phyloP scores from a whole-genome alignment of 2,888 invertebrate species.

The Chloroclysta siterata region DNA sequence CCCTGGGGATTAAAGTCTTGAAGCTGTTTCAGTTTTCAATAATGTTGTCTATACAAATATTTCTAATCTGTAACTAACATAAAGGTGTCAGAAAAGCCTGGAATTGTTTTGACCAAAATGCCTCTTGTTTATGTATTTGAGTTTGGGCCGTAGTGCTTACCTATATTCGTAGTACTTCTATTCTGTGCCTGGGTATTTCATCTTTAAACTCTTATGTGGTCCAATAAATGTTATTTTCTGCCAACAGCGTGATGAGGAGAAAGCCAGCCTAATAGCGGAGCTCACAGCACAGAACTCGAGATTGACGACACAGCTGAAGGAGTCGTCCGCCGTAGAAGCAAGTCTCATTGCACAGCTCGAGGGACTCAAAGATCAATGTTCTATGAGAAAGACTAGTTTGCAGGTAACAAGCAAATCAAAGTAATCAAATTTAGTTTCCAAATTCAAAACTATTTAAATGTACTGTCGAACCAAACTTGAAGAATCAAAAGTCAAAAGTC shows the following conservation, averaged over 20 bases:
- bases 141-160: too few relatives aligned
- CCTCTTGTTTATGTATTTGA: too few relatives aligned
- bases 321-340: constrained; percentile 90
- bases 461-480: too few relatives aligned
- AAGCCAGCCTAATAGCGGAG: constrained; percentile 91
- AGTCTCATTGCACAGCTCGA: constrained; percentile 90
- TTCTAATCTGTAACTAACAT: too few relatives aligned
- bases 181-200: not conserved
- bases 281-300: constrained; percentile 95
- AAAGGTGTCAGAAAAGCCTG: too few relatives aligned
- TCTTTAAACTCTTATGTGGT: not conserved
- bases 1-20: too few relatives aligned
- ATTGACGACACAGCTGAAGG: constrained; percentile 93
- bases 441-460: too few relatives aligned
- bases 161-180: not conserved
- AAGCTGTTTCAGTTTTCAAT: too few relatives aligned
- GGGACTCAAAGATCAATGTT: constrained; percentile 92
- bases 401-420: constrained; percentile 66
- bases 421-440: not conserved
- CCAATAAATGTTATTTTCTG: constrained; percentile 36
- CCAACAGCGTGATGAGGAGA: constrained; percentile 90
- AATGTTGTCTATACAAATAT: too few relatives aligned
- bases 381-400: constrained; percentile 90
- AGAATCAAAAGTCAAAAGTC: too few relatives aligned
- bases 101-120: too few relatives aligned